phyloP scores from a whole-genome alignment of 2,113 vertebrate genomes.

The Rhinopomastus cyanomelas region DNA sequence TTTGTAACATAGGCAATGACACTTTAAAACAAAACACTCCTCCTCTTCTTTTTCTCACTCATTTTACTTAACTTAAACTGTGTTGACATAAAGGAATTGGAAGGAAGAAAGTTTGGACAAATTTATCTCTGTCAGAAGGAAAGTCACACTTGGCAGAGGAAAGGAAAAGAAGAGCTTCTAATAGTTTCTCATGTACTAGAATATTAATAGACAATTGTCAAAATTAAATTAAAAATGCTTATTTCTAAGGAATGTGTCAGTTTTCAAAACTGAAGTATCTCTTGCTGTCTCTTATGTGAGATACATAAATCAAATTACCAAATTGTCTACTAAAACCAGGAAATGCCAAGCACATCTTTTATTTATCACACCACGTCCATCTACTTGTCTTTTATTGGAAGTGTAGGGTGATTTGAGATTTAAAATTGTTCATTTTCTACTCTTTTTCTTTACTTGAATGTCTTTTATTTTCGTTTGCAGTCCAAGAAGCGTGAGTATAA shows the following conservation, averaged over 20 bases:
- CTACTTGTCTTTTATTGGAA: slow-evolving; percentile 14
- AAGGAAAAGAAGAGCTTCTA: neutral
- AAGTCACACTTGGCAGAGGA: neutral
- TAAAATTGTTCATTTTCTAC: slow-evolving; percentile 50
- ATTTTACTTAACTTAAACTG: slow-evolving; percentile 20
- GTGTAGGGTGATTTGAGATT: slow-evolving; percentile 7
- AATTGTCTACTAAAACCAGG: neutral
- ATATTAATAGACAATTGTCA: slow-evolving; percentile 13
- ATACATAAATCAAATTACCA: slow-evolving; percentile 19
- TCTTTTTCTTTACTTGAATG: slow-evolving; percentile 20
- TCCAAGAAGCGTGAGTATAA: slow-evolving; percentile 45
- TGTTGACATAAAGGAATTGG: slow-evolving; percentile 35
- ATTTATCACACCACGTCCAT: neutral
- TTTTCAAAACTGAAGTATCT: neutral
- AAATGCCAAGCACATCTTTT: slow-evolving; percentile 21
- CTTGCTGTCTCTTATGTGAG: neutral
- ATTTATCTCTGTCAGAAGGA: slow-evolving; percentile 13
- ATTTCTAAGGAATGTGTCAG: neutral
- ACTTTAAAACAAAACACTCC: neutral
- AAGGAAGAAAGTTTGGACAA: neutral
- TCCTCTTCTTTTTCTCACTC: slow-evolving; percentile 41
- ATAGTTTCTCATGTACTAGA: slow-evolving; percentile 17
- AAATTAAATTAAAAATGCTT: slow-evolving; percentile 9
- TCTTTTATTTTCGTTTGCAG: slow-evolving; percentile 57
- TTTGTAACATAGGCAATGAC: neutral